Evolutionary conservation across 2,888 invertebrate genomes (phyloP).

Genomic region (Rhynchonema sp.): DNA sequence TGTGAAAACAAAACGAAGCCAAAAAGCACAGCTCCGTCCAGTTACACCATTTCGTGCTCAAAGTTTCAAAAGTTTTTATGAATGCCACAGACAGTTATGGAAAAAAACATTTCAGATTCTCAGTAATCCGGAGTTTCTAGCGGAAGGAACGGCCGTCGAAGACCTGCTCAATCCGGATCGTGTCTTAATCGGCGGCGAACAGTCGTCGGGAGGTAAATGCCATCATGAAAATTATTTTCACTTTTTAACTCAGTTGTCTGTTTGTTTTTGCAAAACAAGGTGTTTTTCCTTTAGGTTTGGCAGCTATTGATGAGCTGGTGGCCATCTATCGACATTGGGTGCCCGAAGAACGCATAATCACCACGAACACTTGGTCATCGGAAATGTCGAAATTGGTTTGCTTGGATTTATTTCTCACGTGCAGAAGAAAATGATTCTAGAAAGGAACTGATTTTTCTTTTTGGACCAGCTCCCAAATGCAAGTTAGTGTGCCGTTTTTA

Average conservation of each 20-base stretch:
- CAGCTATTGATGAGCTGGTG: conserved; percentile 63
- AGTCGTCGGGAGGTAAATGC: conserved; percentile 43
- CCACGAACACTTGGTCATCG: conserved; percentile 97
- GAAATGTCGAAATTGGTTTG: conserved; percentile 80
- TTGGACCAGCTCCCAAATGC: not conserved
- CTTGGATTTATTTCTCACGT: too few relatives aligned
- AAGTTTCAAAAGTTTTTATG: too few relatives aligned
- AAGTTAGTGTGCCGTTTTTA: too few relatives aligned
- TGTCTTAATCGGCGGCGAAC: conserved; percentile 87
- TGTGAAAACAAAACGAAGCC: too few relatives aligned
- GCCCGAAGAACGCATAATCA: conserved; percentile 69
- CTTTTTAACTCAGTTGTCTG: too few relatives aligned
- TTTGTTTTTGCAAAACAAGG: too few relatives aligned
- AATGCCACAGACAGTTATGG: too few relatives aligned
- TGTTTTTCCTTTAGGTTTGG: conserved; percentile 46
- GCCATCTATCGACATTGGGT: conserved; percentile 92
- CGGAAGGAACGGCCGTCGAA: conserved; percentile 87
- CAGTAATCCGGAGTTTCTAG: conserved; percentile 94
- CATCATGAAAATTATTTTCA: conserved; percentile 3
- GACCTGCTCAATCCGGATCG: conserved; percentile 80
- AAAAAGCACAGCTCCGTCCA: too few relatives aligned
- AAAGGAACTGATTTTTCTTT: too few relatives aligned
- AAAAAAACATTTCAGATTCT: too few relatives aligned
- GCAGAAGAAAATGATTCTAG: too few relatives aligned
- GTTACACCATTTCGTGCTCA: too few relatives aligned